Base-by-base conservation (phyloP, 2,797 vertebrate genomes). In the Peromyscus attwateri region DNA sequence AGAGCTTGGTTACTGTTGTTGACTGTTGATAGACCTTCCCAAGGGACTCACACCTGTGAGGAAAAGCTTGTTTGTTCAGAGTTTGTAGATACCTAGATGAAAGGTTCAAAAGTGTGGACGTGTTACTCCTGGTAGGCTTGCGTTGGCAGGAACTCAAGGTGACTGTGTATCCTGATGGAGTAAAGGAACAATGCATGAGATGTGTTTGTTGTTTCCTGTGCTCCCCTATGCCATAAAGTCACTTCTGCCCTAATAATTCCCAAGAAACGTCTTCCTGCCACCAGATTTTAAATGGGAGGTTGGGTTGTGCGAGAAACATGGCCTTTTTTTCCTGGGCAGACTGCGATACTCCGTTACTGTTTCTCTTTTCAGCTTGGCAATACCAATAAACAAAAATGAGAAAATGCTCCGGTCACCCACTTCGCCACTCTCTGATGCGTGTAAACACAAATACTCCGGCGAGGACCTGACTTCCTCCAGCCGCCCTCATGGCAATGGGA, bases 351-450 rank as follows among this genome's bases (percentile, higher is more conserved):
- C 97, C 95, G 95, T 98, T 98, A 97, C 97, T 98, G 76, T 98
- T 98, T 98, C 97, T 97, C 98, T 98, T 98, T 96, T 80, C 98
- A 99, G 99, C 98, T 98, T 98, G 98, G 98, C 98, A 98, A 98
- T 98, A 97, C 98, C 98, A 98, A 99, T 99, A 98, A 99, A 99
- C 98, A 99, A 99, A 98, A 99, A 98, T 98, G 99, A 99, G 98
- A 99, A 98, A 98, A 98, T 99, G 97, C 99, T 99, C 43, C 97
- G 99, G 96, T 99, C 99, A 49, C 99, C 99, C 75, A 87, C 99
- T 95, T 99, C 99, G 92, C 99, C 99, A 37, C 98, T 99, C 97
- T 99, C 99, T 2, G 98, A 99, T 95, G 98, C 98, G 95, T 98
- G 99, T 0, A 99, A 99, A 98, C 97, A 99, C 97, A 98, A 98